phyloP scores from a whole-genome alignment of 2,888 invertebrate species.

The Aleiodes alternator region DNA sequence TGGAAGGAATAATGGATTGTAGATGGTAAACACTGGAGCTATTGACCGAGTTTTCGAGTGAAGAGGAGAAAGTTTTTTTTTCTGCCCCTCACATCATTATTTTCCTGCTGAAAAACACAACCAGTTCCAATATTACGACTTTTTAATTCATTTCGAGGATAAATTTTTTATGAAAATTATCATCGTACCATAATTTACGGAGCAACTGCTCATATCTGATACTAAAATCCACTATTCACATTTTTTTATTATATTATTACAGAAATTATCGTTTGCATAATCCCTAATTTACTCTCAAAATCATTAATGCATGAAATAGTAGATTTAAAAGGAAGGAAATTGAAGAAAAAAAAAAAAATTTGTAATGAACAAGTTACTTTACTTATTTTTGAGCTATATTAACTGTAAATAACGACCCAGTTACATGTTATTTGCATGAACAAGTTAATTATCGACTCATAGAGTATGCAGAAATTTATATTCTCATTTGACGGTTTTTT shows the following conservation, averaged over 20 bases:
- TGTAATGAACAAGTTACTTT: not conserved
- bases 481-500: not conserved
- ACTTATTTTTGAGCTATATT: slow-evolving; percentile 27
- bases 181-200: not conserved
- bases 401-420: slow-evolving; percentile 24
- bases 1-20: slow-evolving; percentile 36
- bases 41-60: slow-evolving; percentile 35
- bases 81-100: slow-evolving; percentile 18
- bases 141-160: too few relatives aligned
- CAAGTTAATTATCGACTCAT: not conserved
- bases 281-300: slow-evolving; percentile 13
- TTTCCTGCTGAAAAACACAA: not conserved
- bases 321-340: not conserved
- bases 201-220: not conserved
- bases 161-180: not conserved
- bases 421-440: slow-evolving; percentile 9
- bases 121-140: too few relatives aligned
- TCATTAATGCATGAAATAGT: slow-evolving; percentile 24
- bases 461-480: not conserved
- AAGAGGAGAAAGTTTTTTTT: slow-evolving; percentile 27
- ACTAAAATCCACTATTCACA: not conserved
- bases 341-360: slow-evolving; percentile 11
- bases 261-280: slow-evolving; percentile 31
- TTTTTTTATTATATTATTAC: not conserved
- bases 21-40: not conserved